Percentiles rank a stretch among this genome's conserved stretches.
Conservation (phyloP, 2,888 invertebrate species). For the Xylota segnis region DNA sequence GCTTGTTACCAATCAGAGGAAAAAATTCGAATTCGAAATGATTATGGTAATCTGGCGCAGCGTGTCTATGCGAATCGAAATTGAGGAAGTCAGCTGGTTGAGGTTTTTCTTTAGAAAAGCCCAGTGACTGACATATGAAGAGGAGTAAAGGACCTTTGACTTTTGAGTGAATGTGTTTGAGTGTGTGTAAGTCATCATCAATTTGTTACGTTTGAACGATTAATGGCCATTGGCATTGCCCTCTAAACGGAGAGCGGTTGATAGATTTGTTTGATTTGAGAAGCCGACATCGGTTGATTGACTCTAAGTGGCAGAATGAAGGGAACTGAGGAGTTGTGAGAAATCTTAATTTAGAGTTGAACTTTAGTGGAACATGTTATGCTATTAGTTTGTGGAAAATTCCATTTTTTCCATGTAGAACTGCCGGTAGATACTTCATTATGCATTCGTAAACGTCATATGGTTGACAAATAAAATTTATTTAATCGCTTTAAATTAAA, state of each 20-base stretch:
- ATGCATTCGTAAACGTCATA: background rate
- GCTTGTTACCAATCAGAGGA: conserved; percentile 8
- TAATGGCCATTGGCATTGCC: conserved; percentile 45
- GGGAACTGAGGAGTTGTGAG: background rate
- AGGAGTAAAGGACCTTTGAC: conserved; percentile 21
- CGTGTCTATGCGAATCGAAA: background rate
- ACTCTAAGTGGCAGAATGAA: conserved; percentile 25
- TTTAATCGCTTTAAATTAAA: background rate
- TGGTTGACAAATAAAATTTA: conserved; percentile 15
- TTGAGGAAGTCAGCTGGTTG: conserved; percentile 1
- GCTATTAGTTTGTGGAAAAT: background rate
- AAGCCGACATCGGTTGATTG: conserved; percentile 23
- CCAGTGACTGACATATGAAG: conserved; percentile 43
- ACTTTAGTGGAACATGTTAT: background rate
- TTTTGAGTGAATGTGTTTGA: background rate
- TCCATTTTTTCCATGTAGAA: background rate
- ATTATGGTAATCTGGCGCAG: conserved; percentile 3
- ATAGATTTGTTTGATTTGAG: conserved; percentile 19
- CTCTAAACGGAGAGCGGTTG: background rate
- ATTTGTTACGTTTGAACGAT: background rate
- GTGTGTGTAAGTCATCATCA: conserved; percentile 1
- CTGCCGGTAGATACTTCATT: background rate
- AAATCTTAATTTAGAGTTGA: background rate
- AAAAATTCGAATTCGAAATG: background rate
- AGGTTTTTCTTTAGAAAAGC: conserved; percentile 2